phyloP scores from a whole-genome alignment of 2,888 invertebrate species.

The Fragum sueziense region DNA sequence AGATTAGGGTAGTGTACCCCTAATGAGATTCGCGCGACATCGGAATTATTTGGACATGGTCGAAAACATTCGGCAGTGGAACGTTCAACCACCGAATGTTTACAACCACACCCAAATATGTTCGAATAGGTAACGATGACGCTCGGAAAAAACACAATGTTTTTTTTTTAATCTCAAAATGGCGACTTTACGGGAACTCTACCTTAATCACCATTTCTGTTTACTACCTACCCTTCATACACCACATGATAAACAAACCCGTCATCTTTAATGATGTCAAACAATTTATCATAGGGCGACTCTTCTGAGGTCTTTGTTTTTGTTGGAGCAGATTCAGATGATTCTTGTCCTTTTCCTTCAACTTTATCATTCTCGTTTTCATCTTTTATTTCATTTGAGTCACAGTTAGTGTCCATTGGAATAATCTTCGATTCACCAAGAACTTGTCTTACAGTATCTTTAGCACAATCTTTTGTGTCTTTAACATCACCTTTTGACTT shows the following conservation, averaged over 20 bases:
- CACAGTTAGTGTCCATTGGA: constrained; percentile 11
- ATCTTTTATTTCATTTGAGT: constrained; percentile 39
- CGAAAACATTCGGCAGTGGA: too few relatives aligned
- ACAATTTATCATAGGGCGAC: constrained; percentile 50
- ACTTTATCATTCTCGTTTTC: constrained; percentile 53
- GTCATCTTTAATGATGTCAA: constrained; percentile 67
- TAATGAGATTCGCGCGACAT: too few relatives aligned
- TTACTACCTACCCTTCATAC: constrained; percentile 81
- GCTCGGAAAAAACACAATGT: too few relatives aligned
- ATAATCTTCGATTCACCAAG: constrained; percentile 39
- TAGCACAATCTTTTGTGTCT: constrained; percentile 19
- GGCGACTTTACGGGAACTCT: too few relatives aligned
- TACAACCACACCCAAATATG: too few relatives aligned
- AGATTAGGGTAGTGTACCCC: too few relatives aligned
- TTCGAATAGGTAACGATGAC: too few relatives aligned
- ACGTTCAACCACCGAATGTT: too few relatives aligned
- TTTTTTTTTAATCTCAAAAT: too few relatives aligned
- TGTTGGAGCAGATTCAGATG: constrained; percentile 43
- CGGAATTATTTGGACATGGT: too few relatives aligned
- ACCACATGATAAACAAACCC: constrained; percentile 73
- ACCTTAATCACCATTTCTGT: too few relatives aligned
- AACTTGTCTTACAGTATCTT: constrained; percentile 38
- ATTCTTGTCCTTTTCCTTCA: constrained; percentile 48
- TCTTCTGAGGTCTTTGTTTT: constrained; percentile 19
- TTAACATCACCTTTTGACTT: neutral